These are phyloP conservation scores for Sebastes oblongus DNA, from an alignment of 2,797 vertebrate genomes.

Conservation along the genomic window DNA sequence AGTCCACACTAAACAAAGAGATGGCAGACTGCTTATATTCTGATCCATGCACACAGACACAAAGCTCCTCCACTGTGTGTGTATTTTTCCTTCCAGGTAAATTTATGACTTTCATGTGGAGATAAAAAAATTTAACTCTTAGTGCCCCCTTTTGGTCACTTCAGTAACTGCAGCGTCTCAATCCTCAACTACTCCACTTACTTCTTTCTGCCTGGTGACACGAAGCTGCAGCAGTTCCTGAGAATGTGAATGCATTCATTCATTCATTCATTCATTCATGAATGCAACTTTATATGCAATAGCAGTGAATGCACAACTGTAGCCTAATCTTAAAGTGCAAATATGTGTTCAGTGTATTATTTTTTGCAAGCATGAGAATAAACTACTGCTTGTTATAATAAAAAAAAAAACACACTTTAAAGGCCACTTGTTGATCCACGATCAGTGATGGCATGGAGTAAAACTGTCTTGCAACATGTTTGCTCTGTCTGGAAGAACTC, in stretches of 20 bases:
- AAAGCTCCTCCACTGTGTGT: background rate
- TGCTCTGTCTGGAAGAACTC: background rate
- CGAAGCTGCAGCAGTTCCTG: background rate
- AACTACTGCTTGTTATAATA: too few relatives aligned
- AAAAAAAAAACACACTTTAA: background rate
- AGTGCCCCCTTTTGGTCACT: constrained; percentile 48
- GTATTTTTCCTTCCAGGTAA: background rate
- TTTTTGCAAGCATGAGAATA: background rate
- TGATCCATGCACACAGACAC: background rate
- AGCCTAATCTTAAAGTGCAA: too few relatives aligned
- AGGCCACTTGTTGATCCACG: background rate
- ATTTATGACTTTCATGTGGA: background rate
- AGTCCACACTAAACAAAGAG: background rate
- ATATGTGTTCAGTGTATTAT: background rate
- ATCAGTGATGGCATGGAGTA: background rate
- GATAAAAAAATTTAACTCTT: background rate
- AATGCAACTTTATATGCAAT: background rate
- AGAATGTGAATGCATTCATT: background rate
- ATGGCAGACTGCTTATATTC: background rate
- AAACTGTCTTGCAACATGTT: background rate
- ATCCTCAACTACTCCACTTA: background rate
- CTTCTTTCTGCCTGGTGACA: background rate
- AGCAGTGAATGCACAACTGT: background rate
- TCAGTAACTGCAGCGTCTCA: constrained; percentile 13
- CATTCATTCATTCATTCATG: background rate